A percentile compares a stretch with the other conserved stretches of the same genome.
These are phyloP conservation scores for Drosophila meridiana DNA, from an alignment of 2,888 invertebrate species.

Conservation along the genomic window DNA sequence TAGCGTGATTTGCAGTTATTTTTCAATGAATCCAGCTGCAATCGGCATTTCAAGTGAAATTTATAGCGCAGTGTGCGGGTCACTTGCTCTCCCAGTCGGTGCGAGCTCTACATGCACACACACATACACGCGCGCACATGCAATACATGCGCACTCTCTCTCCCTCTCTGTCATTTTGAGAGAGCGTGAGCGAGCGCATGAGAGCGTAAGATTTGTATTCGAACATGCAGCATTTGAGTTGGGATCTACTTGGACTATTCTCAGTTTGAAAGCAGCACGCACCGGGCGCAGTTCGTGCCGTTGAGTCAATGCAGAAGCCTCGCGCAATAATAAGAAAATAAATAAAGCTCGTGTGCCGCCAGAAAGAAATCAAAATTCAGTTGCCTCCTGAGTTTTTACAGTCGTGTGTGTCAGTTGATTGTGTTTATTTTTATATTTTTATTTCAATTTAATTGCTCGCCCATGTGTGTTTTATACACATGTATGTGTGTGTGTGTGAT, in stretches of 20 bases:
- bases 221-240: conserved; percentile 31
- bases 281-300: conserved; percentile 43
- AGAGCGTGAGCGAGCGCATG: conserved; percentile 17
- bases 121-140: not conserved
- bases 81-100: conserved; percentile 16
- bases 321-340: conserved; percentile 23
- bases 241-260: conserved; percentile 40
- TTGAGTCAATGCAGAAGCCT: not conserved
- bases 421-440: conserved; percentile 17
- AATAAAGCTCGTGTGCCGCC: conserved; percentile 32
- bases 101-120: not conserved
- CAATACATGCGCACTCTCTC: conserved; percentile 3
- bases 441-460: conserved; percentile 37
- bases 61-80: conserved; percentile 14
- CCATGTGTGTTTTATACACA: not conserved
- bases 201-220: conserved; percentile 11
- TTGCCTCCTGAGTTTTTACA: conserved; percentile 22
- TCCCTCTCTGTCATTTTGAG: not conserved
- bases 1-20: conserved; percentile 28
- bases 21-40: conserved; percentile 27
- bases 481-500: conserved; percentile 2
- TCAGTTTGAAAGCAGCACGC: conserved; percentile 50
- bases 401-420: conserved; percentile 31
- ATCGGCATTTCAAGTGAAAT: conserved; percentile 31
- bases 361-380: conserved; percentile 43